A percentile compares a stretch with the other conserved stretches of the same genome.
Conservation (phyloP, 1,140 invertebrate genomes). For the Mycetomoellerius zeteki region DNA sequence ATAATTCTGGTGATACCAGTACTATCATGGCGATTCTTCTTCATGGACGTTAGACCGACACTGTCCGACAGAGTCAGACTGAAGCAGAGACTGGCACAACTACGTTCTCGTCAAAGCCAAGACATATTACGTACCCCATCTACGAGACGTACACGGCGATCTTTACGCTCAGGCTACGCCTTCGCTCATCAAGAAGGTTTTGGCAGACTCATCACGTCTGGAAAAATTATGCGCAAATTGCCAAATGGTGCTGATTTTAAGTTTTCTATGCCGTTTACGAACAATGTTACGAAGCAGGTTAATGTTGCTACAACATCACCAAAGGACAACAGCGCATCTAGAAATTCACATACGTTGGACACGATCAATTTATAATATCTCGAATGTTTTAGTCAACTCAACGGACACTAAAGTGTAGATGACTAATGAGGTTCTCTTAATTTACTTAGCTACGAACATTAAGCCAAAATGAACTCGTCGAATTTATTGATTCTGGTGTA, state of each 20-base stretch:
- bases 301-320: conserved; percentile 84
- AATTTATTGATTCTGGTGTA: conserved; percentile 41
- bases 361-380: conserved; percentile 88
- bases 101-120: conserved; percentile 91
- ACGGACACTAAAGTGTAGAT: conserved; percentile 21
- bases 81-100: conserved; percentile 91
- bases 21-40: conserved; percentile 97
- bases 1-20: conserved; percentile 96
- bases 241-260: conserved; percentile 88
- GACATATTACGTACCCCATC: conserved; percentile 94
- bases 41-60: conserved; percentile 95
- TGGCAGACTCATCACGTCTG: conserved; percentile 98
- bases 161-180: conserved; percentile 98
- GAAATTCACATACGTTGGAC: conserved; percentile 89
- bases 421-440: conserved; percentile 68
- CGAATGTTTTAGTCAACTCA: conserved; percentile 61
- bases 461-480: conserved; percentile 18
- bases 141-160: conserved; percentile 94
- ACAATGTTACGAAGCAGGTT: conserved; percentile 84
- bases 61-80: conserved; percentile 96
- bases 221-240: conserved; percentile 97
- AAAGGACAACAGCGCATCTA: conserved; percentile 83
- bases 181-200: conserved; percentile 99
- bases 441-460: conserved; percentile 57
- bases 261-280: conserved; percentile 85